Evolutionary conservation across 2,888 invertebrate genomes (phyloP), one percentile per base, ranked within the genome.

Genomic region (Ametastegia equiseti): DNA sequence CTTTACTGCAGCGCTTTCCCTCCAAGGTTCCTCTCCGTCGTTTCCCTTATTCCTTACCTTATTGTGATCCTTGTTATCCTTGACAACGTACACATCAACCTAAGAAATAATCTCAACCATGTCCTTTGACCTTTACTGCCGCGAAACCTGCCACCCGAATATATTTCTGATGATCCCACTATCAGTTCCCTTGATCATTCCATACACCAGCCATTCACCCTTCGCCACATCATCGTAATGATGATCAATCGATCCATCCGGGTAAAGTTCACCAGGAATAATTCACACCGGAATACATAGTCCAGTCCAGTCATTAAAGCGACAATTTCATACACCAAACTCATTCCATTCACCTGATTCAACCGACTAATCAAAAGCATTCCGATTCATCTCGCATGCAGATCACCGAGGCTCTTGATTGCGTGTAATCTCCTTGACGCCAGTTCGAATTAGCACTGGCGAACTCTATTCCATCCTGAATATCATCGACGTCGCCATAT

Each of bases 301-400:
- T 23, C 13, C 30, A 13, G 15, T n/a, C n/a, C 13, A 30, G 30
- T 30, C 15, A 60, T 60, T 60, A 30, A 27, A 5, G 30, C 15
- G 60, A 73, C 36, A 54, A 73, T 27, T 54, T 50, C 50, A 54
- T 47, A n/a, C n/a, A n/a, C 19, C 47, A n/a, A 7, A 60, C 60
- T 60, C 60, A 15, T 60, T 23, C 30, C 65, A 67, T 19, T 82
- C 15, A 60, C 15, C 84, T 85, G 85, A 87, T 85, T 85, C 82
- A 81, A 84, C 73, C 80, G 80, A 23, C 36, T 86, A 86, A 86
- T 87, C 88, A 83, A 87, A 86, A 86, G 85, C 86, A 84, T 87
- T 85, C 86, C 84, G 83, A 84, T 85, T 87, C 85, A 81, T 80
- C 85, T 85, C 83, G 81, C 84, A 83, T 39, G 19, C 65, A 19